Evolutionary conservation across 2,797 vertebrate species (phyloP).

Genomic region (Arrhamphus sclerolepis): DNA sequence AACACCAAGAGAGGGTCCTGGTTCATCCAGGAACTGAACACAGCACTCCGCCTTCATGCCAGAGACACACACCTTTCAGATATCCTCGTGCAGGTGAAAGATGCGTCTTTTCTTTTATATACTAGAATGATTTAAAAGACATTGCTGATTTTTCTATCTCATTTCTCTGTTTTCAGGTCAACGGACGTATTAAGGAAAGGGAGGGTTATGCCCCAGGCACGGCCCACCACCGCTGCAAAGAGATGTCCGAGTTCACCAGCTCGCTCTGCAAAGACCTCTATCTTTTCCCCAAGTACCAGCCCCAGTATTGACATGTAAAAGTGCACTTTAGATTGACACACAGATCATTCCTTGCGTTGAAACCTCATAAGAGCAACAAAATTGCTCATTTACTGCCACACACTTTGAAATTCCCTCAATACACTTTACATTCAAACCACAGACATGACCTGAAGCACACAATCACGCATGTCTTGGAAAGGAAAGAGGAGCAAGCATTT

Average conservation of each 20-base stretch:
- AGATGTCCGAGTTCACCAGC: slow-evolving; percentile 98
- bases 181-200: slow-evolving; percentile 89
- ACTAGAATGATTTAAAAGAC: background rate
- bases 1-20: slow-evolving; percentile 97
- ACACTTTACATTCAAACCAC: slow-evolving; percentile 20
- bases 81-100: slow-evolving; percentile 91
- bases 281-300: slow-evolving; percentile 90
- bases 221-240: slow-evolving; percentile 95
- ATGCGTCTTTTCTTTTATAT: background rate
- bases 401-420: slow-evolving; percentile 24
- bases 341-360: slow-evolving; percentile 43
- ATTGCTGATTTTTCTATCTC: background rate
- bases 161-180: slow-evolving; percentile 81
- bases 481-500: slow-evolving; percentile 26
- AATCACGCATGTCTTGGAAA: slow-evolving; percentile 9
- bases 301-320: slow-evolving; percentile 61
- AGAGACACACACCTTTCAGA: slow-evolving; percentile 91
- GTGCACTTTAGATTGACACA: slow-evolving; percentile 25
- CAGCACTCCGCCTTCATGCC: slow-evolving; percentile 85
- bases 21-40: slow-evolving; percentile 92
- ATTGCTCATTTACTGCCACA: slow-evolving; percentile 41
- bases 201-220: slow-evolving; percentile 95
- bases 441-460: slow-evolving; percentile 1
- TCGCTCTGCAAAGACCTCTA: slow-evolving; percentile 93
- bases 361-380: slow-evolving; percentile 13